Base-by-base conservation (phyloP, 2,888 invertebrate species). In the Drosophila antonietae region DNA sequence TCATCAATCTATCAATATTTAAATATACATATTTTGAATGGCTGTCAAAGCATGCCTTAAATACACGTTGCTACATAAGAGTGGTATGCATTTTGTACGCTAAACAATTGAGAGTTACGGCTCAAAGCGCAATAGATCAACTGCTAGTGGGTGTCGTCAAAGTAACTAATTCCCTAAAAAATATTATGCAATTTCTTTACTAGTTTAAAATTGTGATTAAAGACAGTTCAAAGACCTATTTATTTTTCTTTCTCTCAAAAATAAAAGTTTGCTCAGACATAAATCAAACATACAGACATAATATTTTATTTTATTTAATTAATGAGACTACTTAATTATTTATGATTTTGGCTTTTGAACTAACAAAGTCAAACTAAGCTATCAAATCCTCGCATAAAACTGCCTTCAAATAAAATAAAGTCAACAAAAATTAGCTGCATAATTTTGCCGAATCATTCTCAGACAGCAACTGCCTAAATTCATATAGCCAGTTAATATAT, bases 1-100 rank as follows among this genome's bases (percentile, higher is more conserved):
- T 68, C 68, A 61, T 58, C 43, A 59, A 62, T 47, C 41, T 31
- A 60, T 58, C 63, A 73, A 77, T 71, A 65, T 55, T 69, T 69
- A 55, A 23, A 12, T 35, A 61, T 69, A 55, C 18, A 12, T 28
- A 61, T 15, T 23, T 23, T 23, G 18, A 39, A 35, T 53, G 43
- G 52, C 44, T 15, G 3, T 23, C 15, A 15, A 46, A 46, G 46
- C 8, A 5, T 37, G 37, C 15, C 43, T 43, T 28, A 56, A 20
- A 23, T 37, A 62, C 71, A 59, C 65, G 59, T 20, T 12, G 15
- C 58, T 35, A 51, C 55, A 64, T 23, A 64, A 33, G 31, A 35
- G 31, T 35, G 33, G 7, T 28, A 12, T 4, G 41, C 14, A 8
- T 8, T 23, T 8, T 55, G 23, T 37, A 43, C 57, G 57, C 33